Evolutionary conservation across 2,888 invertebrate species (phyloP), one percentile per base, ranked within the genome.

Genomic region (Pyrocoelia pectoralis): DNA sequence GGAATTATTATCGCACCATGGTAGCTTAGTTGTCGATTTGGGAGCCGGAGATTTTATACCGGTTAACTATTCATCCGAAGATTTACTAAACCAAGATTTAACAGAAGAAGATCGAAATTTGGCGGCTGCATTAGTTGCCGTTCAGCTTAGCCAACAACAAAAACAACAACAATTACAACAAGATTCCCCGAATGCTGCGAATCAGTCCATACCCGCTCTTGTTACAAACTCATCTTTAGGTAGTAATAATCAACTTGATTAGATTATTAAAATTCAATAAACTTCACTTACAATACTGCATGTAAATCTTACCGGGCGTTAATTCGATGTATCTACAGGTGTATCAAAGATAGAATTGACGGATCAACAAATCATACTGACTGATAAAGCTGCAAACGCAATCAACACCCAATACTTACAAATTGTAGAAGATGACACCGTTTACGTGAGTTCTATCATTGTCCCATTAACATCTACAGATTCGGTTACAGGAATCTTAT

Each of bases 71-170:
- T 72, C 79, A 24, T 79, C 81, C 13, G 82, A 81, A 54, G 80
- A 81, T 68, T 69, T 82, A 46, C 68, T 82, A 18, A 70, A 79
- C 6, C 81, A 81, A 66, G 83, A 83, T 70, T 76, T 85, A 53
- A 84, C 84, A 8, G 85, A 88, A 76, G 87, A 88, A 71, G 87
- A 87, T 72, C 79, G 86, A 54, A 83, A 85, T 75, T 77, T 88
- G 62, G 87, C 87, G 2, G 86, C 87, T 29, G 87, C 87, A 17
- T 76, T 88, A 54, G 87, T 87, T 13, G 87, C 87, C 6, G 87
- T 87, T 1, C 87, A 88, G 72, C 77, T 87, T 12, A 85, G 84
- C 56, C 86, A 87, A 56, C 86, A 87, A 64, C 86, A 86, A 65
- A 85, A 87, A 67, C 85, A 86, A 38, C 86, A 85, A 60, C 85